Evolutionary conservation across 2,888 invertebrate species (phyloP).

Genomic region (Leucophora obtusa): DNA sequence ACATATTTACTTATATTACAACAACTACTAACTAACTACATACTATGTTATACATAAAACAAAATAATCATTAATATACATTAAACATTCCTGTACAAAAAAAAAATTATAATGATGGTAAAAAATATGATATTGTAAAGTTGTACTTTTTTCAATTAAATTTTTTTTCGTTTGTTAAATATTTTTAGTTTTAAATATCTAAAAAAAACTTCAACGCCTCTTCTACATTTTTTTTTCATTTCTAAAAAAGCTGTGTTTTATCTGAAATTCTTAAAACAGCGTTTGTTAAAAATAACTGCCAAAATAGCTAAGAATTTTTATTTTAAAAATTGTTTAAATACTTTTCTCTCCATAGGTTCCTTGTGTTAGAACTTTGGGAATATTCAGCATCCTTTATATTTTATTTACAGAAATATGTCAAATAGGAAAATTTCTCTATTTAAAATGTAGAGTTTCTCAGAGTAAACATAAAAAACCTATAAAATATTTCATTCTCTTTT

Average conservation of each 20-base stretch:
- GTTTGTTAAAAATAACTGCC: constrained; percentile 48
- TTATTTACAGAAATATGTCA: constrained; percentile 64
- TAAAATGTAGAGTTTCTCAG: constrained; percentile 53
- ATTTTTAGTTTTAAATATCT: constrained; percentile 49
- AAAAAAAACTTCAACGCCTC: not conserved
- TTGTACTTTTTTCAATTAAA: constrained; percentile 55
- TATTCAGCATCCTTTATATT: constrained; percentile 60
- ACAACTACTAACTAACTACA: constrained; percentile 56
- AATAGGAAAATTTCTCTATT: constrained; percentile 45
- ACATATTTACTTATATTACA: constrained; percentile 56
- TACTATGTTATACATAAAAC: constrained; percentile 53
- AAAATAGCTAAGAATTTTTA: constrained; percentile 27
- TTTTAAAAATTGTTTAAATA: no score
- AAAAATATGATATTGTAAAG: constrained; percentile 46
- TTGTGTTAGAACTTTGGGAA: constrained; percentile 59
- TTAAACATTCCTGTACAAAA: constrained; percentile 75
- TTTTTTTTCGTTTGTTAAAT: constrained; percentile 56
- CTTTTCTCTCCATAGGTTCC: constrained; percentile 48
- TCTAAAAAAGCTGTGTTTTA: constrained; percentile 33
- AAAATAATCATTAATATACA: constrained; percentile 61
- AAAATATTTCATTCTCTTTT: constrained; percentile 51
- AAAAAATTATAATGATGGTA: constrained; percentile 15
- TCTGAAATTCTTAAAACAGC: not conserved
- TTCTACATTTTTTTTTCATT: not conserved
- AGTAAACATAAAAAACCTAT: constrained; percentile 48